A percentile compares a stretch with the other conserved stretches of the same genome.
Evolutionary conservation across 2,113 vertebrate genomes (phyloP).

Genomic region (Morphnarchus princeps): DNA sequence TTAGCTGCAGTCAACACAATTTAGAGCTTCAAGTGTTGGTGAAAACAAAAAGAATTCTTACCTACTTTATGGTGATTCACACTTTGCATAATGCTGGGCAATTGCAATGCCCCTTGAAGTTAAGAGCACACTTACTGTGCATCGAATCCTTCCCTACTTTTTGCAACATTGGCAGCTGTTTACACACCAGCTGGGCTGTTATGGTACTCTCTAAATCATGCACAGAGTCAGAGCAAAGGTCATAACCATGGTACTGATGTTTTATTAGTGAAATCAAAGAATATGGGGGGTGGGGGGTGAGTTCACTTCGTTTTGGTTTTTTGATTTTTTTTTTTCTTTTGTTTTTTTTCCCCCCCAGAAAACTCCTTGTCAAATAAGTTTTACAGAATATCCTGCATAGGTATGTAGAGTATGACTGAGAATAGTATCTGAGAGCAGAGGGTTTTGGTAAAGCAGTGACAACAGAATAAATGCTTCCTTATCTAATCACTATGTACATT

Average conservation of each 20-base stretch:
- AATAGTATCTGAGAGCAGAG: neutral
- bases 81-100: neutral
- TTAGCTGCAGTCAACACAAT: neutral
- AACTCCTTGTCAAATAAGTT: neutral
- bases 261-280: neutral
- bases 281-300: rapidly evolving
- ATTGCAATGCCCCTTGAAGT: neutral
- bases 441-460: neutral
- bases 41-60: constrained; percentile 45
- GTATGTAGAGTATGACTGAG: neutral
- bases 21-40: constrained; percentile 10
- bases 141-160: neutral
- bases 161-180: neutral
- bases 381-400: neutral
- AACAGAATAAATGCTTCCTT: neutral
- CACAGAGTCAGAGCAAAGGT: neutral
- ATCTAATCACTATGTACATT: neutral
- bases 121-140: neutral
- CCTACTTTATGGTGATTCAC: neutral
- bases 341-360: neutral
- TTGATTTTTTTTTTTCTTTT: neutral
- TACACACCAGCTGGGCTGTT: neutral
- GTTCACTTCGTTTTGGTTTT: neutral
- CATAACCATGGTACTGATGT: neutral
- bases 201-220: neutral